A percentile compares a stretch with the other conserved stretches of the same genome.
Evolutionary conservation across 2,113 vertebrate species (phyloP).

Genomic region (Anhinga anhinga): DNA sequence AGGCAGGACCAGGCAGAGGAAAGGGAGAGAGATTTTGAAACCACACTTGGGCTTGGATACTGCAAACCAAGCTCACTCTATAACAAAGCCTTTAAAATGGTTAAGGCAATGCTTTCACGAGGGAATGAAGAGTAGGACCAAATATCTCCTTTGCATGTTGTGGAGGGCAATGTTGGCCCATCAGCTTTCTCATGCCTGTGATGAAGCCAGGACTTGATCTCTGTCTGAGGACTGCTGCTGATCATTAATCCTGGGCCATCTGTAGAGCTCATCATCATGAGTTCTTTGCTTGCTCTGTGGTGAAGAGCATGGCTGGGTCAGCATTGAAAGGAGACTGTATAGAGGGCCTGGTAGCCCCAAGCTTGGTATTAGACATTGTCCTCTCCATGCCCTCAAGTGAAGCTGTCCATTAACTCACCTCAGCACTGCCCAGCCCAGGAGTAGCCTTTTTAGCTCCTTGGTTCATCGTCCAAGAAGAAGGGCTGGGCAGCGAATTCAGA

Average conservation of each 20-base stretch:
- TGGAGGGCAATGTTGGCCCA: neutral
- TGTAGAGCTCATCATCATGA: neutral
- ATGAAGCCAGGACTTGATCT: neutral
- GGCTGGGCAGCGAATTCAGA: neutral
- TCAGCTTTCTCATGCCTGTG: neutral
- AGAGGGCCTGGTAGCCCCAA: too few species aligned
- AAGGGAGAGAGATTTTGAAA: neutral
- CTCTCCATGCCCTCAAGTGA: neutral
- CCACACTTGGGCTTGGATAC: neutral
- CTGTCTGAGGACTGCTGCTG: neutral
- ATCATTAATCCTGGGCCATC: too few species aligned
- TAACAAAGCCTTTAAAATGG: neutral
- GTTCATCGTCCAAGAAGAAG: neutral
- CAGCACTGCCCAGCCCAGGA: neutral
- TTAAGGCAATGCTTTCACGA: neutral
- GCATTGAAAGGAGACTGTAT: neutral
- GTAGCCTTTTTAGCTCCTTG: neutral
- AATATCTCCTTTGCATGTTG: neutral
- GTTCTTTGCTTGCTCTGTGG: neutral
- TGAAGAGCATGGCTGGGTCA: neutral
- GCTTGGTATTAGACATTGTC: neutral
- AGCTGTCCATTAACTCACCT: neutral
- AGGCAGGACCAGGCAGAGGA: neutral
- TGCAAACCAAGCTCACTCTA: neutral
- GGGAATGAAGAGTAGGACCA: neutral